A percentile compares a stretch with the other conserved stretches of the same genome.
phyloP scores from a whole-genome alignment of 2,797 vertebrate species.

The Okamejei kenojei region DNA sequence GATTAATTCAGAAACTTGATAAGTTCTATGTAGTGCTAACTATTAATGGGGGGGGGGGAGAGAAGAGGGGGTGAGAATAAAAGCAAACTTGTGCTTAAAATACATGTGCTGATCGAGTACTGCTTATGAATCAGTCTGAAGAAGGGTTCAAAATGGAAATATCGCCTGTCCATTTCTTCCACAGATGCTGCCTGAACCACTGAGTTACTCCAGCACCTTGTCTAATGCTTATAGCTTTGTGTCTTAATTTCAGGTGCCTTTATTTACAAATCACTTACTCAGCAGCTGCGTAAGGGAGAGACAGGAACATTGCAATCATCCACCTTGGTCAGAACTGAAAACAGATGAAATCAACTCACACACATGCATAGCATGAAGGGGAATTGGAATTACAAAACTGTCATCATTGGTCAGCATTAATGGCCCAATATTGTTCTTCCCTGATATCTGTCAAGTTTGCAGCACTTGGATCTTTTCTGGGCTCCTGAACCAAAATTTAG shows the following conservation, averaged over 20 bases:
- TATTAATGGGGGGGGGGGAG: too few relatives aligned
- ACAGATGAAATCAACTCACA: background rate
- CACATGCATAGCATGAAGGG: background rate
- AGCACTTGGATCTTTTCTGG: background rate
- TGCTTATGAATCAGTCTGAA: background rate
- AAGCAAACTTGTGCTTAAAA: background rate
- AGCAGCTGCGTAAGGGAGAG: background rate
- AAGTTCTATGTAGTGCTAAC: background rate
- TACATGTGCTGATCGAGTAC: background rate
- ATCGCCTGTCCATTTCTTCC: too few relatives aligned
- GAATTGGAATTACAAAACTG: background rate
- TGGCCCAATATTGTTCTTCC: background rate
- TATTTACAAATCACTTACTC: background rate
- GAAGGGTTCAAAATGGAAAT: too few relatives aligned
- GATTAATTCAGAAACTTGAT: background rate
- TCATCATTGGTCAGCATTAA: background rate
- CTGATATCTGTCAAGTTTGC: background rate
- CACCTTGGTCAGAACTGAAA: background rate
- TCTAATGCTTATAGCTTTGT: background rate
- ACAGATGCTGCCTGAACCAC: too few relatives aligned
- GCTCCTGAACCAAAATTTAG: background rate
- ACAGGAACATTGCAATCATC: background rate
- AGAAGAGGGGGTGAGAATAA: too few relatives aligned
- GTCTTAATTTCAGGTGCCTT: background rate
- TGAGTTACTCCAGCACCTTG: too few relatives aligned